Base-by-base conservation (phyloP, 2,888 invertebrate species). In the Polyommatus icarus region DNA sequence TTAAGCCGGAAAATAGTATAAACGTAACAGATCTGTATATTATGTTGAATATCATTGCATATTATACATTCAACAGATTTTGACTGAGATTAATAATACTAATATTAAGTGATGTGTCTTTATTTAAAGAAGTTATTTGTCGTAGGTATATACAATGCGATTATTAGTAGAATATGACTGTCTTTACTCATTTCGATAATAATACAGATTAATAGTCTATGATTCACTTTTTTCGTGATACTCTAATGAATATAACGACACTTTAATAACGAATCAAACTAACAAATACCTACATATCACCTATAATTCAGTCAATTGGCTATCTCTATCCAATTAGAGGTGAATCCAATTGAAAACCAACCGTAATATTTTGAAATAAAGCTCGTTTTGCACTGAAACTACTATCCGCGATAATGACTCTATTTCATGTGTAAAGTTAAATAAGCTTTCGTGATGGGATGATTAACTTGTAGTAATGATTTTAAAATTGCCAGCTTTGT, bases 281-380 rank as follows among this genome's bases (percentile, higher is more conserved):
- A 77, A 76, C 73, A 85, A 85, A 85, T 83, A 83, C 84, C 78
- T 88, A 89, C 89, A 90, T 83, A 86, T 84, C 76, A 78, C 75
- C 77, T 75, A 78, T 78, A 73, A 78, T 77, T 78, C 67, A 78
- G 61, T 76, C 76, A 78, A 78, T 77, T 76, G 78, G 54, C 78
- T 79, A 76, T 79, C 78, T 67, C 75, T 75, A 46, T 71, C 75
- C 76, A 40, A 79, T 78, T 59, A 79, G 4, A 5, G n/a, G n/a
- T 1, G 6, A 36, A 54, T n/a, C 7, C 24, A 77, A 7, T 29
- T 18, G 7, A 24, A 12, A 54, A 54, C 5, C 71, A 8, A 57
- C 54, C 40, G 2, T 72, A 50, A 20, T 12, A 2, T 12, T 5
- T 18, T 20, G 5, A 0, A 15, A 7, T 57, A 72, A 15, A 50